phyloP scores from a whole-genome alignment of 2,113 vertebrate genomes.

The Murina feae region DNA sequence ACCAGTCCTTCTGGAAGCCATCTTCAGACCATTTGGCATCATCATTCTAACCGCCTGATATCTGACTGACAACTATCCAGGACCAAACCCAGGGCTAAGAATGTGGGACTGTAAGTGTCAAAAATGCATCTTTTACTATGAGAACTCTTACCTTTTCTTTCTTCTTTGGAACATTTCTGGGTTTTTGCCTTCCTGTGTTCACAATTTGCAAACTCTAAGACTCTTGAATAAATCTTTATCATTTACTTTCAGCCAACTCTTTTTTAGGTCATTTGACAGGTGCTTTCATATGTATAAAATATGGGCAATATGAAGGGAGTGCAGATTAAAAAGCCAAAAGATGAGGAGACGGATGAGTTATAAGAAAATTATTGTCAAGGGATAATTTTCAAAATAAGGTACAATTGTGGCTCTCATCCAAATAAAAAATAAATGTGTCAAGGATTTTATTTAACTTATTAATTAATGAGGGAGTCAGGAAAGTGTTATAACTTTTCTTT shows the following conservation, averaged over 20 bases:
- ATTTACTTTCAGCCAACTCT: not conserved
- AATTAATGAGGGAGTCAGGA: not conserved
- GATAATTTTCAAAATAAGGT: conserved; percentile 17
- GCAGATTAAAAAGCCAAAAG: not conserved
- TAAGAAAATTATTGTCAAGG: not conserved
- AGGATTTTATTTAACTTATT: not conserved
- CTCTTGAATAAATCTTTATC: not conserved
- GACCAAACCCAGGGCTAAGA: not conserved
- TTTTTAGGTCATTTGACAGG: too few relatives aligned
- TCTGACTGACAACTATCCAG: not conserved
- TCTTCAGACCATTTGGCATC: not conserved
- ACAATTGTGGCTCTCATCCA: not conserved
- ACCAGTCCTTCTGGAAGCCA: not conserved
- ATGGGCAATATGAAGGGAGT: not conserved
- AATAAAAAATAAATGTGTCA: not conserved
- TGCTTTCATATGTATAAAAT: not conserved
- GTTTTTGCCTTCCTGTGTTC: not conserved
- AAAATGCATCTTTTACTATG: too few relatives aligned
- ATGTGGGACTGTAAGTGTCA: not conserved
- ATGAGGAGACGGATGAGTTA: not conserved
- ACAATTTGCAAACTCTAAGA: not conserved
- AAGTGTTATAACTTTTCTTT: not conserved
- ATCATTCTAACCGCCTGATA: not conserved
- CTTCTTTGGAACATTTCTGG: not conserved
- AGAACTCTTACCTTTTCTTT: not conserved